Conservation (phyloP, 2,888 invertebrate species). For the Torymus texanus region DNA sequence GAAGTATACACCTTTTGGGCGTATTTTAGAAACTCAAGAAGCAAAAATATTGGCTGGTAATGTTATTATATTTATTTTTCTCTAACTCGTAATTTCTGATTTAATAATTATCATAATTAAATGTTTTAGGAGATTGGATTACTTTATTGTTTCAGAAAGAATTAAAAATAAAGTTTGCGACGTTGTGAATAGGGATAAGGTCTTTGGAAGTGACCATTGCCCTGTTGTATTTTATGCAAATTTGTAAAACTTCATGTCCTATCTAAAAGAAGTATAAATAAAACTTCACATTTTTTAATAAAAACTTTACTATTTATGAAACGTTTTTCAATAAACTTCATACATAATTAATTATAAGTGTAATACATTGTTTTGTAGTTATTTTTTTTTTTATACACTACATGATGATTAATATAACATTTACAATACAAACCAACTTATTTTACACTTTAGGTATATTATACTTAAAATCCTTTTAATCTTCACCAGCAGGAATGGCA, state of each 20-base stretch:
- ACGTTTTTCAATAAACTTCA: constrained; percentile 9
- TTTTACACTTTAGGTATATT: constrained; percentile 15
- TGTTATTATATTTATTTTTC: constrained; percentile 64
- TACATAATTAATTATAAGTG: constrained; percentile 37
- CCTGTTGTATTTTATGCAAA: constrained; percentile 85
- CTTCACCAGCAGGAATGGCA: constrained; percentile 98
- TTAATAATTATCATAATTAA: constrained; percentile 3
- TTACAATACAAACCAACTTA: constrained; percentile 34
- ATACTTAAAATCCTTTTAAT: constrained; percentile 78
- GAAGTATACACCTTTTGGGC: constrained; percentile 97
- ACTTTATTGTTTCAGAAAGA: constrained; percentile 92
- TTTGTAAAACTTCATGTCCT: constrained; percentile 39
- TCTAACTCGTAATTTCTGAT: constrained; percentile 64
- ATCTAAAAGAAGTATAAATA: constrained; percentile 10
- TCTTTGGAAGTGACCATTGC: constrained; percentile 97
- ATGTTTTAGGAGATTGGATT: constrained; percentile 90
- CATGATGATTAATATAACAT: constrained; percentile 36
- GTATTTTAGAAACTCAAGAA: constrained; percentile 90
- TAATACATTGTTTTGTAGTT: constrained; percentile 24
- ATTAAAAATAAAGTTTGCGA: constrained; percentile 88
- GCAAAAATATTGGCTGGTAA: constrained; percentile 96
- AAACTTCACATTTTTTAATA: constrained; percentile 21
- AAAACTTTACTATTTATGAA: constrained; percentile 36
- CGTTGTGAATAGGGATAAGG: constrained; percentile 86
- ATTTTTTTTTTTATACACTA: constrained; percentile 23